Evolutionary conservation across 1,140 invertebrate genomes (phyloP).

Genomic region (Ganaspis sp.): DNA sequence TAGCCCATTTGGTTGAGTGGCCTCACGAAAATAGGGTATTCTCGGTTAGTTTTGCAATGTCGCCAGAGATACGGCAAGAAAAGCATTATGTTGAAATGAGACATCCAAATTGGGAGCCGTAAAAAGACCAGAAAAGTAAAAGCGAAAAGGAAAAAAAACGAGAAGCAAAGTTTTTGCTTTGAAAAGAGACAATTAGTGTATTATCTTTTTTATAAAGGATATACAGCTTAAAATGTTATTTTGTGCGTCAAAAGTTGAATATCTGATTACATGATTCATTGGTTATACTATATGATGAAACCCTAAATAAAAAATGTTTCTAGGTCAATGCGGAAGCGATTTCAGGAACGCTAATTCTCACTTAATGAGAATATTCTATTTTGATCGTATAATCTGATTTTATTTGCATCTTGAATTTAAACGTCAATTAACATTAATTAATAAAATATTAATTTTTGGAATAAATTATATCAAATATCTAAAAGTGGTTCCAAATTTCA

Average conservation of each 20-base stretch:
- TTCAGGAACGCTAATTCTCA: neutral
- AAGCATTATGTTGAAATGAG: conserved; percentile 46
- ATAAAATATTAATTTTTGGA: too few relatives aligned
- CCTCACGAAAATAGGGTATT: conserved; percentile 25
- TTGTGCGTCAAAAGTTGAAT: conserved; percentile 39
- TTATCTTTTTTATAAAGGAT: conserved; percentile 35
- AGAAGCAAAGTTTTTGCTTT: conserved; percentile 29
- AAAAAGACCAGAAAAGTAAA: conserved; percentile 49
- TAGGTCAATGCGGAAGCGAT: conserved; percentile 15
- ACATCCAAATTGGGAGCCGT: conserved; percentile 57
- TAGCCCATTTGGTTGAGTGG: neutral
- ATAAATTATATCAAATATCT: too few relatives aligned
- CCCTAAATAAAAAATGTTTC: conserved; percentile 32
- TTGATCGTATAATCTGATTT: too few relatives aligned
- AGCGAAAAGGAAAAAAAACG: neutral
- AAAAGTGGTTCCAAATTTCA: too few relatives aligned
- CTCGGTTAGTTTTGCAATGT: neutral
- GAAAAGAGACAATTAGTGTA: conserved; percentile 64
- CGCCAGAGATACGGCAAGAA: conserved; percentile 9
- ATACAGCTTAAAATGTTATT: too few relatives aligned
- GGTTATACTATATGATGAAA: too few relatives aligned
- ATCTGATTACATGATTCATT: neutral
- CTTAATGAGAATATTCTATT: neutral
- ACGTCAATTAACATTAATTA: too few relatives aligned
- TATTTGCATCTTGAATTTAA: too few relatives aligned